Conservation (phyloP, 1,140 invertebrate species). For the Ceratitis capitata region DNA sequence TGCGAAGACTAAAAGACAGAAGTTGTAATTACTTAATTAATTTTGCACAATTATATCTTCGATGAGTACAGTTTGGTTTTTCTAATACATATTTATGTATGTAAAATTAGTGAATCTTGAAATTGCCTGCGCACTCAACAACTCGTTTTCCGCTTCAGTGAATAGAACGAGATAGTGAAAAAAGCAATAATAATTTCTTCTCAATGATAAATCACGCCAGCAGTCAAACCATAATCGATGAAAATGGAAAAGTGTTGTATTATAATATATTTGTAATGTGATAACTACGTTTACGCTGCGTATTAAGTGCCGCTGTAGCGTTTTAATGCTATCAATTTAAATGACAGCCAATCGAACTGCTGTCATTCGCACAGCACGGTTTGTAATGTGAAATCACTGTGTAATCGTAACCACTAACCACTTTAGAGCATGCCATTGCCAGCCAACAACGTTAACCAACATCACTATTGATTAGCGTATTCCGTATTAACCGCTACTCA, state of each 20-base stretch:
- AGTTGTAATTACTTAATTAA: too few relatives aligned
- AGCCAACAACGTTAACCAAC: neutral
- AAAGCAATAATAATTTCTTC: neutral
- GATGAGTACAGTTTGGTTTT: too few relatives aligned
- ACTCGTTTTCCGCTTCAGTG: slow-evolving; percentile 1
- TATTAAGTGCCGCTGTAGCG: neutral
- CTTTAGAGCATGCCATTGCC: neutral
- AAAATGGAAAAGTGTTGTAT: neutral
- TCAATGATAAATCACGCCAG: neutral
- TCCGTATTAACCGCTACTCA: neutral
- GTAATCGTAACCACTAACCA: neutral
- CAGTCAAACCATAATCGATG: neutral
- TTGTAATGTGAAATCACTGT: neutral
- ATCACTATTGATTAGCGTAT: neutral
- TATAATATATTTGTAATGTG: neutral
- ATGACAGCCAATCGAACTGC: neutral
- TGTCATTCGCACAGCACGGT: neutral
- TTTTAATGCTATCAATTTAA: neutral
- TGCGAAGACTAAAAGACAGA: too few relatives aligned
- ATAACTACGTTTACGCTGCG: neutral
- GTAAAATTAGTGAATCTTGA: neutral
- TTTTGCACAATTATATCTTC: too few relatives aligned
- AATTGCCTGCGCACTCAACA: neutral
- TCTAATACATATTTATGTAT: neutral
- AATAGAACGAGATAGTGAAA: neutral